Base-by-base conservation (phyloP, 2,797 vertebrate species). In the Amblyopsis hoosieri region DNA sequence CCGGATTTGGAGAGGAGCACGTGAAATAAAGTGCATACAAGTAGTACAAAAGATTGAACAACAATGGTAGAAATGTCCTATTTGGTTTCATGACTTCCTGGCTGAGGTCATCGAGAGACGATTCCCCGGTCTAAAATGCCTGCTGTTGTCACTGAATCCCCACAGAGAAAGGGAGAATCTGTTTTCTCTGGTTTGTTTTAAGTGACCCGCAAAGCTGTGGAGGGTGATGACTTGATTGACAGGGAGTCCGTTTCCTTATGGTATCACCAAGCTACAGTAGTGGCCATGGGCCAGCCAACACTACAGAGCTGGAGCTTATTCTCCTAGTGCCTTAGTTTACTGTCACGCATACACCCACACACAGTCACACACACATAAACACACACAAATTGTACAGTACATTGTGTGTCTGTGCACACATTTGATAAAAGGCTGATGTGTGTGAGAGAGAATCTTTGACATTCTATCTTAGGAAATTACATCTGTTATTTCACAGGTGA, bases 101-200 rank as follows among this genome's bases (percentile, higher is more conserved):
- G 52, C 56, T 78, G 82, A 85, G 65, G 75, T 84, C 71, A 74
- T 63, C 72, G 80, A 79, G 80, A 80, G 58, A 58, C 37, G 52
- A 63, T 47, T 19, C 61, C 14, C 31, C 46, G 10, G 14, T 54
- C 52, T 29, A 52, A 47, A 62, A 54, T 54, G 54, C 74, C 45
- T 67, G 64, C 3, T 55, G 55, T 54, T 78, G 74, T 75, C 63
- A 63, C 61, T 0, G 6, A 71, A 70, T 59, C n/a, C 49, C 31
- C 33, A 64, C 54, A 79, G 55, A 69, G 71, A 50, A 55, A 48
- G 11, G 60, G 45, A 57, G 58, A 75, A 75, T 72, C 50, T 63
- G 58, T 76, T 82, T 64, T 64, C 66, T 66, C 67, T 74, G 64
- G 66, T 74, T 57, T 10, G 46, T 73, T 66, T 56, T 57, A 66